A percentile compares a stretch with the other conserved stretches of the same genome.
Evolutionary conservation across 2,888 invertebrate species (phyloP).

Genomic region (Patella caerulea): DNA sequence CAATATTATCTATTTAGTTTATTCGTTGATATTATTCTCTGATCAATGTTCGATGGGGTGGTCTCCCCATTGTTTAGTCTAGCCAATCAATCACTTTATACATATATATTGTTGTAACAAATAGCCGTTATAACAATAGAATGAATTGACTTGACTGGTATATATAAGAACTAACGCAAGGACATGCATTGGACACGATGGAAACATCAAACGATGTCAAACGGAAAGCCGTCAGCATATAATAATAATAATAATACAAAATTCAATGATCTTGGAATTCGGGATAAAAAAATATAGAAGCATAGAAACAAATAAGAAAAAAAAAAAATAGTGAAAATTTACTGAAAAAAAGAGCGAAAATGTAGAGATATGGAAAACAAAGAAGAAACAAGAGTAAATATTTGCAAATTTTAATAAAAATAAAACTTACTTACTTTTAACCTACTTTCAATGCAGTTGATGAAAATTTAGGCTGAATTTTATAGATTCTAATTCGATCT

Average conservation of each 20-base stretch:
- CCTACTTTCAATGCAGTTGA: too few relatives aligned
- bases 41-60: slow-evolving; percentile 6
- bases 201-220: slow-evolving; percentile 1
- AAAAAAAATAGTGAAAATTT: too few relatives aligned
- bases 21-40: neutral
- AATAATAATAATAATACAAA: neutral
- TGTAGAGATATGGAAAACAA: too few relatives aligned
- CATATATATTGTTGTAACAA: neutral
- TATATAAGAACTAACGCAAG: neutral
- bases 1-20: neutral
- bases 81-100: neutral
- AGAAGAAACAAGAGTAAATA: too few relatives aligned
- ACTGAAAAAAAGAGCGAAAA: too few relatives aligned
- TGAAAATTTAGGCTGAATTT: too few relatives aligned
- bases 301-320: too few relatives aligned
- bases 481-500: too few relatives aligned
- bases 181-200: neutral
- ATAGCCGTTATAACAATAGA: neutral
- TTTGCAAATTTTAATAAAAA: too few relatives aligned
- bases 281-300: neutral
- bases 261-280: neutral
- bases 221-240: neutral
- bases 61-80: neutral
- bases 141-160: neutral
- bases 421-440: too few relatives aligned